Base-by-base conservation (phyloP, 2,888 invertebrate species). In the Ennomos erosarius region DNA sequence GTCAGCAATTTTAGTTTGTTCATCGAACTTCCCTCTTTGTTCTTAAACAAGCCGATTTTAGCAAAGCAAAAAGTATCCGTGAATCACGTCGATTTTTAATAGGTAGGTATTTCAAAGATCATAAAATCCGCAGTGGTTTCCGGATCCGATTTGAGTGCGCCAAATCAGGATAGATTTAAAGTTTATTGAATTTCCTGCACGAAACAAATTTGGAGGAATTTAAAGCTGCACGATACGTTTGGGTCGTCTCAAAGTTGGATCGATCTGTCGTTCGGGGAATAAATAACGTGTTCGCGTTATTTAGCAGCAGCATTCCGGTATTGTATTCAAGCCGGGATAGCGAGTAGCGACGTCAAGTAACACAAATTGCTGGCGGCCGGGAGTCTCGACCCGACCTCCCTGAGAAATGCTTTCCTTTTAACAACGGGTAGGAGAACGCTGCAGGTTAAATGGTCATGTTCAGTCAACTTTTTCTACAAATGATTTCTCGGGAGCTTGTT, bases 391-490 rank as follows among this genome's bases (percentile, higher is more conserved):
- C 64, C 71, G 69, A 67, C 65, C 74, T 72, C 70, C 49, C 71
- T 82, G 84, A 86, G 82, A 85, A 84, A 87, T 85, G 77, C 74
- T 77, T 75, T 77, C 79, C 77, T 83, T 82, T 84, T 81, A 79
- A 80, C 79, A 79, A 80, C 73, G 69, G 67, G 75, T 73, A 75
- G 72, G 77, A 70, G 73, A 75, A 73, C 69, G 69, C 69, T 69
- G 73, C 77, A 75, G 83, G 84, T 83, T 84, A 82, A 85, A 85
- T 81, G 79, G 77, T 80, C 78, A 81, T 78, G 79, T 81, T 83
- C 84, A 79, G 76, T 81, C 81, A 82, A 81, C 75, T 84, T 76
- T 76, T 71, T 67, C 75, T 64, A 76, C 70, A 81, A 81, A 80
- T 81, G 75, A 71, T 63, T 62, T 67, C 66, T 71, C 62, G 59